phyloP scores from a whole-genome alignment of 2,888 invertebrate genomes.

The Piscicola geometra region DNA sequence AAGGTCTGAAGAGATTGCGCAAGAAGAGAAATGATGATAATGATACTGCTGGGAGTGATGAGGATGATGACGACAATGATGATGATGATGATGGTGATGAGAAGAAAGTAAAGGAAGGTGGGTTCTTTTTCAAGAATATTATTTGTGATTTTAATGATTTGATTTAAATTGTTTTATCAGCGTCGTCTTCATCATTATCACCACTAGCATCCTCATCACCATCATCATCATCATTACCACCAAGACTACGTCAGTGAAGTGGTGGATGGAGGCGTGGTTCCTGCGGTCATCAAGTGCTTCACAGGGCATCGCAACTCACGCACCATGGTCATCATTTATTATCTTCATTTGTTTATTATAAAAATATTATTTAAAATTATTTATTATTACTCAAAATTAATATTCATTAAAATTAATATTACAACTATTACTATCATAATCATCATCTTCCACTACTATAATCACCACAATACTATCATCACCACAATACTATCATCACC shows the following conservation, averaged over 20 bases:
- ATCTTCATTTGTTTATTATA: too few relatives aligned
- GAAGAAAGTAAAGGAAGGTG: too few relatives aligned
- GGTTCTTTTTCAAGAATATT: too few relatives aligned
- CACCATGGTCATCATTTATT: conserved; percentile 59
- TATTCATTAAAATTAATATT: background rate
- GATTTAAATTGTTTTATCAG: background rate
- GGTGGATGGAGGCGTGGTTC: conserved; percentile 45
- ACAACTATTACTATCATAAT: background rate
- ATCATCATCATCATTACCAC: too few relatives aligned
- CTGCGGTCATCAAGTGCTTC: conserved; percentile 65
- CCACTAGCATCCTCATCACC: background rate
- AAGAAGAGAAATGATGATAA: background rate
- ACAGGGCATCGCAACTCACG: conserved; percentile 74
- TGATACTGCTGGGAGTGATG: background rate
- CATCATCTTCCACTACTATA: too few relatives aligned
- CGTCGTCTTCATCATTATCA: background rate
- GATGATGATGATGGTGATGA: background rate
- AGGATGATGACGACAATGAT: background rate
- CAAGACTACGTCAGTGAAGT: conserved; percentile 1
- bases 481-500: too few relatives aligned
- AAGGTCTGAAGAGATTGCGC: background rate
- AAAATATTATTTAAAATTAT: conserved; percentile 11
- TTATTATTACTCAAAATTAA: too few relatives aligned
- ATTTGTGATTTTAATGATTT: background rate
- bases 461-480: background rate